Evolutionary conservation across 2,888 invertebrate species (phyloP), one percentile per base, ranked within the genome.

Genomic region (Stenotaenia linearis): DNA sequence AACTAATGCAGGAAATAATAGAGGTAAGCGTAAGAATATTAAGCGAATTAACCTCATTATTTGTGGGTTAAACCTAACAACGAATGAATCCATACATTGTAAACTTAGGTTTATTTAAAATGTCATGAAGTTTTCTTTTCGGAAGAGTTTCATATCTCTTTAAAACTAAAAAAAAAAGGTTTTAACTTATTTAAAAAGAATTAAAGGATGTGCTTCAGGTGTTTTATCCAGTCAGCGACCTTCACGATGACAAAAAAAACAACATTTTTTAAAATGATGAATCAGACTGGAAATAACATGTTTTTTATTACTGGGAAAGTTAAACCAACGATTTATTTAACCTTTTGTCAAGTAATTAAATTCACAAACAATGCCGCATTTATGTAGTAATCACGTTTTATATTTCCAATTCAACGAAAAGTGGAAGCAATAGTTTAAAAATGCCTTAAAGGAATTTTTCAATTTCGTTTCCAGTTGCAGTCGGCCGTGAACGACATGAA

Each of bases 401-500:
- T 6, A 12, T 25, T 23, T 69, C 12, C 10, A 28, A 4, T n/a
- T 12, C 12, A 45, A 45, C 10, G 69, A 25, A 25, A 69, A 28
- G 15, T 69, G 69, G 25, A 69, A 50, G 21, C 12, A 40, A 9
- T 7, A 45, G 7, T 45, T n/a, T 45, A 45, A 50, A 61, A 23
- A 23, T 45, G 5, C n/a, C n/a, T n/a, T 45, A 15, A 15, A 45
- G 12, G 45, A 15, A 40, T 74, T 74, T 74, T 74, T 74, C 25
- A 6, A 6, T 75, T 77, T 45, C 9, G 10, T 75, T 80, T 82
- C 6, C 80, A 84, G 84, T 83, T 85, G 45, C 84, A 85, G 76
- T 82, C 83, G 25, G 84, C 84, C 6, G 85, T 85, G 78, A 81
- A 82, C 75, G 84, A 83, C 35, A 85, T 85, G 84, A 85, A 85